phyloP scores from a whole-genome alignment of 2,888 invertebrate genomes.

The Hemaris fuciformis region DNA sequence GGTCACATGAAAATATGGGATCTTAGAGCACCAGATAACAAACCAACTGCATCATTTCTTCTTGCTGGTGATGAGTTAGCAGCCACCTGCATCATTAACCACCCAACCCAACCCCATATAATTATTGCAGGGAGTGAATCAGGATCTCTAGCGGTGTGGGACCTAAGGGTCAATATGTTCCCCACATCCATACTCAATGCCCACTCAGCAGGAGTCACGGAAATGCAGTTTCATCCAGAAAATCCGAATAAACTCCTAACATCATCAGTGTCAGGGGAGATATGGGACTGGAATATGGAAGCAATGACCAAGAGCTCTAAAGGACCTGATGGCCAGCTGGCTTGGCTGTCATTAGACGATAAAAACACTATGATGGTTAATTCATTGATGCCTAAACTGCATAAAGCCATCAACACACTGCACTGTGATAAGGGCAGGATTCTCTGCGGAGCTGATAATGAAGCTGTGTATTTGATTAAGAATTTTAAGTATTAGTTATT shows the following conservation, averaged over 20 bases:
- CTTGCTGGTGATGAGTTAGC: slow-evolving; percentile 88
- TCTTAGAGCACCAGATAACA: slow-evolving; percentile 83
- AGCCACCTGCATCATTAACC: slow-evolving; percentile 88
- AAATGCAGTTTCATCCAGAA: slow-evolving; percentile 92
- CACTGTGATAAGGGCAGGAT: slow-evolving; percentile 88
- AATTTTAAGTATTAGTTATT: slow-evolving; percentile 77
- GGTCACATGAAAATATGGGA: slow-evolving; percentile 97
- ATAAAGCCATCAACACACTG: slow-evolving; percentile 90
- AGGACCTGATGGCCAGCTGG: slow-evolving; percentile 64
- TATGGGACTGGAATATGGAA: slow-evolving; percentile 94
- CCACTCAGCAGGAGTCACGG: slow-evolving; percentile 88
- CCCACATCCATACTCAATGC: slow-evolving; percentile 92
- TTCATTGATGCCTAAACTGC: slow-evolving; percentile 87
- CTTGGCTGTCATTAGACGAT: slow-evolving; percentile 87
- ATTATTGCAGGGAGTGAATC: slow-evolving; percentile 92
- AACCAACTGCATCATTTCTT: slow-evolving; percentile 86
- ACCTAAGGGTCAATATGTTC: slow-evolving; percentile 90
- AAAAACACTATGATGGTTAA: slow-evolving; percentile 86
- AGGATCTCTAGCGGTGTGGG: slow-evolving; percentile 94
- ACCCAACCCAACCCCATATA: slow-evolving; percentile 94
- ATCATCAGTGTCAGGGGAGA: slow-evolving; percentile 89
- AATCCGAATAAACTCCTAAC: slow-evolving; percentile 92
- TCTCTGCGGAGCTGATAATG: slow-evolving; percentile 93
- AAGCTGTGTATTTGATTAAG: slow-evolving; percentile 91
- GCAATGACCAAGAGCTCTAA: slow-evolving; percentile 63